Conservation (phyloP, 2,113 vertebrate species). For the Protomyctophum bolini region DNA sequence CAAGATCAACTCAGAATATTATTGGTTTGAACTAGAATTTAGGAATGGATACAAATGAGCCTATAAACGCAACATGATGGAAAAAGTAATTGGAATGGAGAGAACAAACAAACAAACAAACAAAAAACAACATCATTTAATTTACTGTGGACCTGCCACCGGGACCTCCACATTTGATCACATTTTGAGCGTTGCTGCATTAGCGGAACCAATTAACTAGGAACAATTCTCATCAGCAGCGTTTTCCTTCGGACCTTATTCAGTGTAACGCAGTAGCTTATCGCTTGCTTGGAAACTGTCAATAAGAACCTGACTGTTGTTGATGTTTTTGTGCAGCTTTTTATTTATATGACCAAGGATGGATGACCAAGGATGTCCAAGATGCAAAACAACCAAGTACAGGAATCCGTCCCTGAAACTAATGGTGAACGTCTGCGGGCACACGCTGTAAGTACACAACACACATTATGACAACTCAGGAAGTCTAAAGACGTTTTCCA, state of each 20-base stretch:
- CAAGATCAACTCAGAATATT: conserved; percentile 23
- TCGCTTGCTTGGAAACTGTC: conserved; percentile 8
- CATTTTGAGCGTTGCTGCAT: conserved; percentile 2
- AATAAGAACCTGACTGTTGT: conserved; percentile 15
- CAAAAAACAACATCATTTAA: not conserved
- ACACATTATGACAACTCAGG: too few species aligned
- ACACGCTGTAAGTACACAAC: conserved; percentile 91
- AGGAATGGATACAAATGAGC: conserved; percentile 14
- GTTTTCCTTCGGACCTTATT: conserved; percentile 54
- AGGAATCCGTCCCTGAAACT: conserved; percentile 94
- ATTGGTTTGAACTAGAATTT: conserved; percentile 16
- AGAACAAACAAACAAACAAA: not conserved
- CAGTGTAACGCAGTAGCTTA: conserved; percentile 34
- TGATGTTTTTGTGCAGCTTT: not conserved
- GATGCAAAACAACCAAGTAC: conserved; percentile 98
- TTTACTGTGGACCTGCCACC: conserved; percentile 2
- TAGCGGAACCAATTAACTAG: conserved; percentile 29
- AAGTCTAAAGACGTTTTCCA: too few species aligned
- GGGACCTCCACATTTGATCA: not conserved
- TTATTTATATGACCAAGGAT: conserved; percentile 72
- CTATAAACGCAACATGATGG: not conserved
- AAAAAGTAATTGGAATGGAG: not conserved
- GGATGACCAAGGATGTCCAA: conserved; percentile 94
- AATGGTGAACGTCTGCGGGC: conserved; percentile 98
- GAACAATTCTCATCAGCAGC: conserved; percentile 38